Conservation (phyloP, 2,113 vertebrate genomes). For the Crotalus viridis region DNA sequence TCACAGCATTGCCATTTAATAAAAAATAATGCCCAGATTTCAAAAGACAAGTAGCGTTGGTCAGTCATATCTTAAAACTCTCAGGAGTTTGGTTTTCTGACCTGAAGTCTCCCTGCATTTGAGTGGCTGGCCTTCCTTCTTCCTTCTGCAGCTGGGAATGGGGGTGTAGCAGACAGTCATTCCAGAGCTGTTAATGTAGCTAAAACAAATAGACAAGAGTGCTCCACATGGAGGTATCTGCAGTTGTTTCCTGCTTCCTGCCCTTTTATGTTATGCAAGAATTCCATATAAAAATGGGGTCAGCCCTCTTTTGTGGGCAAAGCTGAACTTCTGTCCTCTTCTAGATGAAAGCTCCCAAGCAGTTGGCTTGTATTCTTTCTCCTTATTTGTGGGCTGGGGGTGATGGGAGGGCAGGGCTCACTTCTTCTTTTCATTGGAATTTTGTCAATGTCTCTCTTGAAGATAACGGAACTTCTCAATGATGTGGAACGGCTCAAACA, state of each 20-base stretch:
- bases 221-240: background rate
- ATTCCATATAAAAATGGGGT: background rate
- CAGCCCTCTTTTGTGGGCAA: background rate
- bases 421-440: background rate
- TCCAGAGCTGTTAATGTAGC: background rate
- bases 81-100: background rate
- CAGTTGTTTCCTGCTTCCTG: background rate
- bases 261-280: background rate
- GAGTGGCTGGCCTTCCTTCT: background rate
- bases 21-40: background rate
- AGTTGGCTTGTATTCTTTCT: background rate
- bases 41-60: background rate
- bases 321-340: background rate
- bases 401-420: background rate
- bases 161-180: background rate
- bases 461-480: slow-evolving; percentile 92
- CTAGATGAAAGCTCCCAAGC: background rate
- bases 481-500: slow-evolving; percentile 92
- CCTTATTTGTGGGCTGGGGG: background rate
- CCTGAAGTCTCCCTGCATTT: background rate
- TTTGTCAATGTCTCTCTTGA: slow-evolving; percentile 1
- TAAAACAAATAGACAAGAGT: background rate
- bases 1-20: background rate
- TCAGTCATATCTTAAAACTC: background rate
- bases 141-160: background rate